Evolutionary conservation across 2,797 vertebrate genomes (phyloP).

Genomic region (Gymnoscopelus microlampas): DNA sequence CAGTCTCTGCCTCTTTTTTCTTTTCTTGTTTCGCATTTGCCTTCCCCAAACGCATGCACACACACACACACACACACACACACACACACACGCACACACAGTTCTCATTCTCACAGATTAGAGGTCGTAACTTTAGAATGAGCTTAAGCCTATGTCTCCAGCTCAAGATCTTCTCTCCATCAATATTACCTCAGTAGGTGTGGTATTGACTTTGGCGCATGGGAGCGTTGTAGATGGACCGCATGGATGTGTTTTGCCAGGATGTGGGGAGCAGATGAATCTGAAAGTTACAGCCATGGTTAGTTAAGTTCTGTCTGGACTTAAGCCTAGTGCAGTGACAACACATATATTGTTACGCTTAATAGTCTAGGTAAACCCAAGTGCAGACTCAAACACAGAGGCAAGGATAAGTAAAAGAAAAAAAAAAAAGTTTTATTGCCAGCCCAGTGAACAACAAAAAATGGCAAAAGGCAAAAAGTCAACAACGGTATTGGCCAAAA

Average conservation of each 20-base stretch:
- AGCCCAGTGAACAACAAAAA: too few species aligned
- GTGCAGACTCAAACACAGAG: too few species aligned
- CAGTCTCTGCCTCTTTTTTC: slow-evolving; percentile 36
- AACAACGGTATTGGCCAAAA: too few species aligned
- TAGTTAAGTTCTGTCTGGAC: not conserved
- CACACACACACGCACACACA: not conserved
- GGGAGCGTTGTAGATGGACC: slow-evolving; percentile 18
- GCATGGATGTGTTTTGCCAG: slow-evolving; percentile 37
- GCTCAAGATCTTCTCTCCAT: slow-evolving; percentile 50
- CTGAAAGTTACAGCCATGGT: not conserved
- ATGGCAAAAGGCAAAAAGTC: too few species aligned
- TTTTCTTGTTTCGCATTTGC: slow-evolving; percentile 1
- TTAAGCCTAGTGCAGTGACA: too few species aligned
- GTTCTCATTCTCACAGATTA: slow-evolving; percentile 45
- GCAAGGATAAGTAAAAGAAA: too few species aligned
- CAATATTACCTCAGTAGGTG: slow-evolving; percentile 42
- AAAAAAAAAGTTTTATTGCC: too few species aligned
- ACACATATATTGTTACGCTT: too few species aligned
- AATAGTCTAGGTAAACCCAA: too few species aligned
- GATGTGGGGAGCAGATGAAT: slow-evolving; percentile 27
- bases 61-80: too few species aligned
- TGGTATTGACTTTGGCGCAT: slow-evolving; percentile 39
- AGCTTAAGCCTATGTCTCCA: slow-evolving; percentile 42
- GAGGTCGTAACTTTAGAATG: slow-evolving; percentile 47
- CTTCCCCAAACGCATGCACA: not conserved